Evolutionary conservation across 2,888 invertebrate genomes (phyloP).

Genomic region (Loripinus fragilis): DNA sequence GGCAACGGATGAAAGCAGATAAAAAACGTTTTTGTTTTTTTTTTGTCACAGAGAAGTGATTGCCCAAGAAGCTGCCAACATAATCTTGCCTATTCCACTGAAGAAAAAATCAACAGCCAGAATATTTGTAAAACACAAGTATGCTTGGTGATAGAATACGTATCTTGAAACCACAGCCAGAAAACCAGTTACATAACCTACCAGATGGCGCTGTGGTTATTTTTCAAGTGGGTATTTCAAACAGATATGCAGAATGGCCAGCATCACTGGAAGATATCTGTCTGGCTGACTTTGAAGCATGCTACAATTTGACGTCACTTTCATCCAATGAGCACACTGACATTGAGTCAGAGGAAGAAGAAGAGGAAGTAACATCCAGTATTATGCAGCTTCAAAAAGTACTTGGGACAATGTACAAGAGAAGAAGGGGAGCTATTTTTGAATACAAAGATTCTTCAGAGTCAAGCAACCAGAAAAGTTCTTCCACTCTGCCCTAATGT

Average conservation of each 20-base stretch:
- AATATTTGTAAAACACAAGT: conserved; percentile 55
- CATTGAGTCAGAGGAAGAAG: conserved; percentile 25
- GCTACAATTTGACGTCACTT: conserved; percentile 30
- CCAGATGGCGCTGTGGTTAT: conserved; percentile 48
- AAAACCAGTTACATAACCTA: conserved; percentile 40
- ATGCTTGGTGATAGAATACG: conserved; percentile 42
- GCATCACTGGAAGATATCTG: conserved; percentile 26
- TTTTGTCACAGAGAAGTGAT: conserved; percentile 64
- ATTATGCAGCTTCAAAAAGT: too few species aligned
- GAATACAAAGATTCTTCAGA: too few species aligned
- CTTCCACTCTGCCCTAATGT: too few species aligned
- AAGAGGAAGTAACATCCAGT: neutral
- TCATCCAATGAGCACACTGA: conserved; percentile 32
- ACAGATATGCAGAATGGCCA: conserved; percentile 49
- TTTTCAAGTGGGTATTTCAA: conserved; percentile 29
- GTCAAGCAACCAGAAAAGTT: too few species aligned
- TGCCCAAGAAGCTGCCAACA: conserved; percentile 69
- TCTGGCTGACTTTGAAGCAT: conserved; percentile 52
- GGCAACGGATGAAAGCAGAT: conserved; percentile 32
- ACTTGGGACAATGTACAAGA: too few species aligned
- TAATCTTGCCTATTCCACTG: conserved; percentile 58
- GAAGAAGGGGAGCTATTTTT: too few species aligned
- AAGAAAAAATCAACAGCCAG: conserved; percentile 49
- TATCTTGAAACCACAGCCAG: conserved; percentile 50
- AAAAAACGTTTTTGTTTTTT: conserved; percentile 52